Base-by-base conservation (phyloP, 2,888 invertebrate species). In the Cyclophora punctaria region DNA sequence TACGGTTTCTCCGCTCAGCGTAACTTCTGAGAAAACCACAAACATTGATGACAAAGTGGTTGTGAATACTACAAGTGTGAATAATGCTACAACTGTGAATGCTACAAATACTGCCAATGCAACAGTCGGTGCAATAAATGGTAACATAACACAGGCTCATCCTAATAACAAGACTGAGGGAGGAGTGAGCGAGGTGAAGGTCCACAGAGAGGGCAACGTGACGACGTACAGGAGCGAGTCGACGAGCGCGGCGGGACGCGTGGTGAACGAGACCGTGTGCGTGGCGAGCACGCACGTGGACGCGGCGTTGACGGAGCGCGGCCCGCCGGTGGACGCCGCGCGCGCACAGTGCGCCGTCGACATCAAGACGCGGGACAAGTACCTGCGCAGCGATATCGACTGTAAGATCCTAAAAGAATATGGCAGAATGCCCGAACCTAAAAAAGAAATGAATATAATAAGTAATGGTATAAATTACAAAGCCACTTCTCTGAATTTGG, bases 271-370 rank as follows among this genome's bases (percentile, higher is more conserved):
- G 34, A 71, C 82, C 49, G 57, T 65, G 1, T 78, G 79, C 58
- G 75, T 67, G 0, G 69, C 71, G 62, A 58, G 59, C 20, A 56
- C 70, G 0, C 64, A 66, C 3, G 56, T 64, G 4, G 72, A 73
- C 1, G 87, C 87, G 60, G 86, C 87, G 2, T 44, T 86, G 34
- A 60, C 43, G 3, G 64, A 75, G 2, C 79, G 74, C 57, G 86
- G 86, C 1, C 68, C 77, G 3, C 63, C 66, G 4, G 47, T 79
- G 0, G 69, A 78, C 47, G 45, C 71, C 3, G 60, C 67, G 3
- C 59, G 72, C 2, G 78, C 77, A 67, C 70, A 80, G 53, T 87
- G 87, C 57, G 62, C 66, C 35, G 76, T 87, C 0, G 81, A 83
- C 51, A 84, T 87, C 4, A 62, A 66, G 33, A 82, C 80, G 1